phyloP scores from a whole-genome alignment of 2,797 vertebrate genomes.

The Melanogrammus aeglefinus region DNA sequence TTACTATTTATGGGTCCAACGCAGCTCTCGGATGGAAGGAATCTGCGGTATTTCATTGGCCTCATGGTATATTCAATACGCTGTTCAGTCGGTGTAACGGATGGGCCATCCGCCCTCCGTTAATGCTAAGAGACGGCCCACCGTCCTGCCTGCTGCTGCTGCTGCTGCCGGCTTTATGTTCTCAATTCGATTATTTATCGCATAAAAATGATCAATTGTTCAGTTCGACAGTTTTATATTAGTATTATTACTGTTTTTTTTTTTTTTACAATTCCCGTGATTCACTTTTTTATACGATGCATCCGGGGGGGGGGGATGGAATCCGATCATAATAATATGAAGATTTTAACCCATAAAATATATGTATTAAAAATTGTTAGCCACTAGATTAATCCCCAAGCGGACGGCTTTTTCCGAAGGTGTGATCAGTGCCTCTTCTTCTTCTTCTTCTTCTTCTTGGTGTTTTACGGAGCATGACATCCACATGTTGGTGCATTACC shows the following conservation, averaged over 20 bases:
- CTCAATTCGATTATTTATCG: slow-evolving; percentile 61
- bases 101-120: slow-evolving; percentile 37
- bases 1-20: slow-evolving; percentile 70
- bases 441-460: no score
- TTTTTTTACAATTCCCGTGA: background rate
- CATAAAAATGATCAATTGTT: slow-evolving; percentile 42
- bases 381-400: background rate
- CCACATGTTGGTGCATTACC: no score
- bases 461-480: no score
- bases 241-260: background rate
- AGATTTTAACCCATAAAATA: background rate
- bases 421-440: no score
- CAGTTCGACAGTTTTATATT: background rate
- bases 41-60: slow-evolving; percentile 66
- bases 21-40: slow-evolving; percentile 67
- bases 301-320: background rate
- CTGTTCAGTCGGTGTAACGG: slow-evolving; percentile 55
- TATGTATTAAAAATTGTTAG: background rate
- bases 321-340: background rate
- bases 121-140: slow-evolving; percentile 25
- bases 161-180: slow-evolving; percentile 30
- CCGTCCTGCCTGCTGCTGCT: slow-evolving; percentile 21
- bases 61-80: slow-evolving; percentile 60
- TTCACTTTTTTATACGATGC: background rate
- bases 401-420: background rate